phyloP scores from a whole-genome alignment of 2,113 vertebrate genomes.

The Alouatta palliata region DNA sequence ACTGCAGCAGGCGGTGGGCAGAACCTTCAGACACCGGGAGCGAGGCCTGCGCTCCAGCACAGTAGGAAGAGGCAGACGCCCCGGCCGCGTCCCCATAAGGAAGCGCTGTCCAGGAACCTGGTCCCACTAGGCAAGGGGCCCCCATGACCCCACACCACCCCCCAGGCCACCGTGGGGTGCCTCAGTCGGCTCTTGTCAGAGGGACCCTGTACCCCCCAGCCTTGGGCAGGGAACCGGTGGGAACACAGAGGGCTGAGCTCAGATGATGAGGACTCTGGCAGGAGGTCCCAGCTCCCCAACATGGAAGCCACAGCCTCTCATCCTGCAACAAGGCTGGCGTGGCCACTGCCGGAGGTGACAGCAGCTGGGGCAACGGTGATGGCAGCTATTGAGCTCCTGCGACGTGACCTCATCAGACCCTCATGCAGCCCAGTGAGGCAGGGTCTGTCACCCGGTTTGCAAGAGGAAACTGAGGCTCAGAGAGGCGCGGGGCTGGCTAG shows the following conservation, averaged over 20 bases:
- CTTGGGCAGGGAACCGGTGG: rapidly evolving
- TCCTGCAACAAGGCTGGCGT: neutral
- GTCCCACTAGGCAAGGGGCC: rapidly evolving
- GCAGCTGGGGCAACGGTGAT: neutral
- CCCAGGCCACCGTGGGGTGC: neutral
- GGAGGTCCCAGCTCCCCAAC: neutral
- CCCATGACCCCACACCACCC: rapidly evolving
- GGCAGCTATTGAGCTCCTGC: rapidly evolving
- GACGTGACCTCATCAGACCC: rapidly evolving
- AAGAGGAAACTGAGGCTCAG: conserved; percentile 64
- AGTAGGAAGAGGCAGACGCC: rapidly evolving
- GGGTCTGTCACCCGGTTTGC: neutral
- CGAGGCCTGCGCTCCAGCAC: neutral
- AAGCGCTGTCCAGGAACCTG: no score
- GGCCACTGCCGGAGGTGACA: rapidly evolving
- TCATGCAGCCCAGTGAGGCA: neutral
- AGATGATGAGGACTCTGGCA: neutral
- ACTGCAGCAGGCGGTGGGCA: rapidly evolving
- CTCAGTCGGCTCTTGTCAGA: rapidly evolving
- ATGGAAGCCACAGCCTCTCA: neutral
- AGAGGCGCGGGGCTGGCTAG: neutral
- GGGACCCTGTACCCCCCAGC: neutral
- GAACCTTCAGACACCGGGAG: rapidly evolving
- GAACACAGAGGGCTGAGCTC: neutral
- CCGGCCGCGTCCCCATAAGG: rapidly evolving